A percentile compares a stretch with the other conserved stretches of the same genome.
Evolutionary conservation across 1,140 invertebrate species (phyloP).

Genomic region (Drosophila mauritiana): DNA sequence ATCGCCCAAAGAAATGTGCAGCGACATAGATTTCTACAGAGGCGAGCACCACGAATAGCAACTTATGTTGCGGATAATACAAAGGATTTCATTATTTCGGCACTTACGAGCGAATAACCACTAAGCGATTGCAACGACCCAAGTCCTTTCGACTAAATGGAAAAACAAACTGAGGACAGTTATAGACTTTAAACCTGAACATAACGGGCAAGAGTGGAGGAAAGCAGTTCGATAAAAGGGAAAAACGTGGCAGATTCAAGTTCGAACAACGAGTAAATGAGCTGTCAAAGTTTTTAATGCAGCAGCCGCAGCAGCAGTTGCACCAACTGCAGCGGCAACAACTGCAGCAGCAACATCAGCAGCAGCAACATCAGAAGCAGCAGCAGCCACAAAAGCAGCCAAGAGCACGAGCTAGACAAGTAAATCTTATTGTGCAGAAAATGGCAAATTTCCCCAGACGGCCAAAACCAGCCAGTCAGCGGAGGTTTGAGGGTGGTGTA

Average conservation of each 20-base stretch:
- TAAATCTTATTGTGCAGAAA: constrained; percentile 83
- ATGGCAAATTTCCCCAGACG: constrained; percentile 82
- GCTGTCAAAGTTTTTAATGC: constrained; percentile 83
- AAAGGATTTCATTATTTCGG: constrained; percentile 81
- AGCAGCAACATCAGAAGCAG: constrained; percentile 15
- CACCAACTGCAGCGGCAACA: constrained; percentile 32
- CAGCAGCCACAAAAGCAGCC: constrained; percentile 68
- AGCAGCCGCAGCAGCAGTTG: constrained; percentile 45
- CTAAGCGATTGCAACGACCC: constrained; percentile 71
- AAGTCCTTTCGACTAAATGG: constrained; percentile 53
- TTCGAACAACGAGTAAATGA: constrained; percentile 83
- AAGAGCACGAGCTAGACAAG: constrained; percentile 81
- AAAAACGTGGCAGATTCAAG: constrained; percentile 46
- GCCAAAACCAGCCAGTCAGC: constrained; percentile 63
- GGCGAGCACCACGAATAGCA: constrained; percentile 21
- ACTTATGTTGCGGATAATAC: constrained; percentile 81
- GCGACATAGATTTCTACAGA: constrained; percentile 69
- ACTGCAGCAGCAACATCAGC: constrained; percentile 22
- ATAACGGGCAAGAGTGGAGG: constrained; percentile 43
- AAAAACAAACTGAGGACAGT: constrained; percentile 61
- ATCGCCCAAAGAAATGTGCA: constrained; percentile 79
- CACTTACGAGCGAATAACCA: constrained; percentile 79
- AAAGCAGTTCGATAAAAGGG: constrained; percentile 2
- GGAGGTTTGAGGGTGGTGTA: constrained; percentile 21
- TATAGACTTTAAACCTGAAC: constrained; percentile 74